phyloP scores from a whole-genome alignment of 2,113 vertebrate genomes.

The Gobio gobio region DNA sequence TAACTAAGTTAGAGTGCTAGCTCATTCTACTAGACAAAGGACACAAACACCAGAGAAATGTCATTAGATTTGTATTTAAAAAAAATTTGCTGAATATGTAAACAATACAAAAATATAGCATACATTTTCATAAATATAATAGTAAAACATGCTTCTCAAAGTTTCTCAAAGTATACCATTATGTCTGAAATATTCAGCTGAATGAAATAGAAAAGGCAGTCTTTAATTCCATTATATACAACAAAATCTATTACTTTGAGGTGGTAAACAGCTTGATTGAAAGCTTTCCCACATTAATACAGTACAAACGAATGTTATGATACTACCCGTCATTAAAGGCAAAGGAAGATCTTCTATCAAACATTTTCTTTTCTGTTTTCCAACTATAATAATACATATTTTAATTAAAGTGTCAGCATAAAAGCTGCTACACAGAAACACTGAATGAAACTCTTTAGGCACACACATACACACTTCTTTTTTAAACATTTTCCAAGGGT shows the following conservation, averaged over 20 bases:
- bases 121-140: constrained; percentile 50
- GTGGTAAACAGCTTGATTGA: not conserved
- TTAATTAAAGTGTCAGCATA: not conserved
- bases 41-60: constrained; percentile 21
- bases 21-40: constrained; percentile 36
- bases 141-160: constrained; percentile 20
- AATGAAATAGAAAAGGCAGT: not conserved
- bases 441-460: constrained; percentile 14
- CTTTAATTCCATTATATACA: not conserved
- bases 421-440: constrained; percentile 11
- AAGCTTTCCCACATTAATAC: constrained; percentile 12
- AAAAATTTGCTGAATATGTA: constrained; percentile 36
- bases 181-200: constrained; percentile 25
- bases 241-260: constrained; percentile 10
- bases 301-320: not conserved
- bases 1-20: constrained; percentile 42
- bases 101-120: constrained; percentile 57
- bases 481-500: constrained; percentile 55
- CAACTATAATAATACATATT: not conserved
- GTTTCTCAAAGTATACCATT: not conserved
- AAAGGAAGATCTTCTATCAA: not conserved
- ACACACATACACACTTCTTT: constrained; percentile 37
- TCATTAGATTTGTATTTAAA: constrained; percentile 30
- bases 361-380: not conserved
- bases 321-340: not conserved